Percentiles rank a stretch among this genome's conserved stretches.
phyloP scores from a whole-genome alignment of 2,113 vertebrate genomes.

The Pterocles orientalis region DNA sequence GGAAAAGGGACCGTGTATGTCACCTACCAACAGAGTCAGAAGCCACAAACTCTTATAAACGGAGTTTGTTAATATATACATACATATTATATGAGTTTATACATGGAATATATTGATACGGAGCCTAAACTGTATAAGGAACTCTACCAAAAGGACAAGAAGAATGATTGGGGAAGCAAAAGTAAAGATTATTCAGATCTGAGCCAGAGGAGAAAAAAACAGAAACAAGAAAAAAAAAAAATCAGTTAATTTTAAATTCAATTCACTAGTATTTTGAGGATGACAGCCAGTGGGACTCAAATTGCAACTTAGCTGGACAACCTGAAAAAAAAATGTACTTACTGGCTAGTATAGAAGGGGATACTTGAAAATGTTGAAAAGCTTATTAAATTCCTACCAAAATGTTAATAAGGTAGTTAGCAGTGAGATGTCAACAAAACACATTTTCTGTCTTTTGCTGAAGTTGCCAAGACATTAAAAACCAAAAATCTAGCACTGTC shows the following conservation, averaged over 20 bases:
- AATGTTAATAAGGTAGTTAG: background rate
- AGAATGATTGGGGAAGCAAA: background rate
- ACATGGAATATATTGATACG: background rate
- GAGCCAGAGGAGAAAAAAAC: background rate
- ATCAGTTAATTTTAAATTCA: background rate
- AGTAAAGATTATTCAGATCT: background rate
- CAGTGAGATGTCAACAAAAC: background rate
- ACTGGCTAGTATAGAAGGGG: background rate
- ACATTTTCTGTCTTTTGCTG: background rate
- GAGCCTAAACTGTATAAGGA: background rate
- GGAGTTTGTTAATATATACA: background rate
- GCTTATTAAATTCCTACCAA: background rate
- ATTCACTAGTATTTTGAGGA: background rate
- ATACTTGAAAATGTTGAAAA: background rate
- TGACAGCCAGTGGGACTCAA: background rate
- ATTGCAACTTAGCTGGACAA: background rate
- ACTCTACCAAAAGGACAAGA: background rate
- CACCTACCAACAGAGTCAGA: background rate
- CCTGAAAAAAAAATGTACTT: background rate
- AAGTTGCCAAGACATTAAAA: background rate
- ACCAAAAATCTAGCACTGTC: background rate
- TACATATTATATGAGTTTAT: background rate
- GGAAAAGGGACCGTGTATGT: rapidly evolving
- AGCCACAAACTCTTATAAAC: background rate
- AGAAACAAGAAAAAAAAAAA: background rate